Base-by-base conservation (phyloP, 2,888 invertebrate genomes). In the Taphrorychus bicolor region DNA sequence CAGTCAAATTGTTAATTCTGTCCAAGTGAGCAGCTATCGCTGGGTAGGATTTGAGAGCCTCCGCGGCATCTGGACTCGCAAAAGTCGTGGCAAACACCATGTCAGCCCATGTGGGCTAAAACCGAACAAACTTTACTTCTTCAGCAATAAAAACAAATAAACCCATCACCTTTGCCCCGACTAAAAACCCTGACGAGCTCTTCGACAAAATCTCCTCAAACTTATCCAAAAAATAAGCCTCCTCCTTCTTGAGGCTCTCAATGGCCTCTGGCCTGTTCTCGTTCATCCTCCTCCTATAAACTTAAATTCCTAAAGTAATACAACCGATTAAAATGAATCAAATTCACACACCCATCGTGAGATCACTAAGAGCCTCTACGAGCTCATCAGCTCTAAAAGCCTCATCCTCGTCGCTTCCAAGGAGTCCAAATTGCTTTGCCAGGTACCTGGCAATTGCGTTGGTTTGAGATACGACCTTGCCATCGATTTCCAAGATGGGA, bases 401-500 rank as follows among this genome's bases (percentile, higher is more conserved):
- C 72, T 88, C 86, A 76, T 85, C 86, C 5, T 83, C 81, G 54
- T 83, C 78, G 17, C 79, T 81, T 7, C 88, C 88, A 11, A 79
- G 80, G n/a, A 88, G 77, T 1, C 84, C 85, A 72, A 82, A 84
- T 77, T 87, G 83, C 75, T 84, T 85, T 4, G 86, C 89, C 48
- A 89, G 80, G 77, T 87, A 89, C 16, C 89, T 85, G 21, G 81
- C 75, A 66, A 89, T 86, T 9, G 88, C 85, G 2, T 79, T 58
- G 22, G 86, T 86, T 76, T 89, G 89, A 9, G 85, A 82, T 70
- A 86, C 81, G 71, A 80, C 76, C 75, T 87, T 87, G 5, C 87
- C 88, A 65, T 88, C 86, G 1, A 88, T 81, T 78, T 86, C 86
- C 54, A 89, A 72, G 0, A 88, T 78, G 0, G 89, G 89, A 70